Percentiles rank a stretch among this genome's conserved stretches.
Conservation (phyloP, 2,888 invertebrate species). For the Rugalucina vietnamica region DNA sequence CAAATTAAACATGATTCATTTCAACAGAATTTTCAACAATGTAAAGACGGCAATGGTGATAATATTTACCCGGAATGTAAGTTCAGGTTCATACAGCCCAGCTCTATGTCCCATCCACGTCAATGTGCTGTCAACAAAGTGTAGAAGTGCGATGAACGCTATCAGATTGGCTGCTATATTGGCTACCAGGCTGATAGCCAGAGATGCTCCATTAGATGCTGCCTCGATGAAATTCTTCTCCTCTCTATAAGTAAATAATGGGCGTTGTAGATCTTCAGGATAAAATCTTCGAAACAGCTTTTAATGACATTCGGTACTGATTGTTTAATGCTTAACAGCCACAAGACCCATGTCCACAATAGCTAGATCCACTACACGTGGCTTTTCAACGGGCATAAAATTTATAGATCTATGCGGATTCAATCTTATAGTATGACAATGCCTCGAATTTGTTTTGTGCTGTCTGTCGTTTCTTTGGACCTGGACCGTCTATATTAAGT, state of each 20-base stretch:
- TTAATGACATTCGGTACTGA: no score
- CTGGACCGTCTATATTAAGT: no score
- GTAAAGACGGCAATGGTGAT: neutral
- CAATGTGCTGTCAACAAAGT: constrained; percentile 92
- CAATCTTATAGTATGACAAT: no score
- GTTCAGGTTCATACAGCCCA: constrained; percentile 86
- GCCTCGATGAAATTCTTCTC: constrained; percentile 95
- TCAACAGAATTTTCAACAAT: neutral
- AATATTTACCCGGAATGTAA: constrained; percentile 85
- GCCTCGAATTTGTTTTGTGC: no score
- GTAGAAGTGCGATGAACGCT: constrained; percentile 94
- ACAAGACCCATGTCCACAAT: no score
- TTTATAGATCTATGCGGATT: no score
- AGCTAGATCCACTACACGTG: no score
- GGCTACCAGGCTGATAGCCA: constrained; percentile 91
- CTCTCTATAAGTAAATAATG: constrained; percentile 87
- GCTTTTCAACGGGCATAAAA: no score
- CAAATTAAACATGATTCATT: neutral
- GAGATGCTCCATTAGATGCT: constrained; percentile 93
- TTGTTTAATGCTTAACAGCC: neutral
- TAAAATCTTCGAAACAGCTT: no score
- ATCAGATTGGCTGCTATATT: constrained; percentile 96
- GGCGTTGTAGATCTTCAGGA: no score
- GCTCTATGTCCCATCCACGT: constrained; percentile 86
- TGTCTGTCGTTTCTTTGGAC: no score